Conservation (phyloP, 2,797 vertebrate genomes). For the Parauchenoglanis ngamensis region DNA sequence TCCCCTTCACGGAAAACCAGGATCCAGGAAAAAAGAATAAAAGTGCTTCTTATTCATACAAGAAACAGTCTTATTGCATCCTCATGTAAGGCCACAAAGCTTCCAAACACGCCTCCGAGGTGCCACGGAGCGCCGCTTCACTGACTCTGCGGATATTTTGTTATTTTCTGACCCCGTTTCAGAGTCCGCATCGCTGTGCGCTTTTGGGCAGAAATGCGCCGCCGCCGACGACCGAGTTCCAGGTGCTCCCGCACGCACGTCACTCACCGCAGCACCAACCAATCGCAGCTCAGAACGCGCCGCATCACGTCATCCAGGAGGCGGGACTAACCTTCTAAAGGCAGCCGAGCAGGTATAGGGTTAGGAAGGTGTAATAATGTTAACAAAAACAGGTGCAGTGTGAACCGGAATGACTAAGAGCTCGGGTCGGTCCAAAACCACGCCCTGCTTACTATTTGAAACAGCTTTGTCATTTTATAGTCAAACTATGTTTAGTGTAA, state of each 20-base stretch:
- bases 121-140: constrained; percentile 2
- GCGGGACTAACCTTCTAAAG: constrained; percentile 64
- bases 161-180: constrained; percentile 65
- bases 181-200: constrained; percentile 73
- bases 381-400: constrained; percentile 70
- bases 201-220: constrained; percentile 57
- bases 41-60: constrained; percentile 55
- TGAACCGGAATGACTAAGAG: neutral
- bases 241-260: constrained; percentile 75
- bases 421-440: neutral
- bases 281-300: constrained; percentile 64
- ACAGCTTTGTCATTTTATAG: neutral
- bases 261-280: constrained; percentile 64
- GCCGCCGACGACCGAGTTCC: constrained; percentile 71
- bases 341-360: constrained; percentile 66
- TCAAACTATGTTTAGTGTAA: neutral
- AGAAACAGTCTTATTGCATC: constrained; percentile 31
- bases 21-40: constrained; percentile 57
- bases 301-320: constrained; percentile 39
- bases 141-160: constrained; percentile 55
- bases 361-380: constrained; percentile 41
- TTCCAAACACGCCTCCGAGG: neutral
- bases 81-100: neutral
- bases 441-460: neutral
- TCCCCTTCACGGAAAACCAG: constrained; percentile 61